Base-by-base conservation (phyloP, 2,888 invertebrate genomes). In the Pharmacophagus antenor region DNA sequence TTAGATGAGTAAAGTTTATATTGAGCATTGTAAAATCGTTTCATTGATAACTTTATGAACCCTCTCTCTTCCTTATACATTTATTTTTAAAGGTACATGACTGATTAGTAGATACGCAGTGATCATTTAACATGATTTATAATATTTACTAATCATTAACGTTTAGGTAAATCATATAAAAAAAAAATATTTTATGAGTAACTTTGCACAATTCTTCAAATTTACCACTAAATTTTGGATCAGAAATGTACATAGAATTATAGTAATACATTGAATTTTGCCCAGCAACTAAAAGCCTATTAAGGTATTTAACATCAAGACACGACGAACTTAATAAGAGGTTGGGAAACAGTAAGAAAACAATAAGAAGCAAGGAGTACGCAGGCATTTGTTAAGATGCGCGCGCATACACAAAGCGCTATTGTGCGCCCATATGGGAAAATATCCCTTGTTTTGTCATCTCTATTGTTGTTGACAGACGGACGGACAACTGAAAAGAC, bases 401-500 rank as follows among this genome's bases (percentile, higher is more conserved):
- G 72, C 70, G 71, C 66, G 64, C 73, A 70, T 63, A 61, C 67
- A 87, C 85, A 86, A 87, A 83, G 82, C 69, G 61, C 70, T 74
- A 85, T 87, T 88, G 88, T 88, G 78, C 80, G 80, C 82, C 77
- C 80, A 83, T 88, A 89, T 86, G 85, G 85, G 87, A 86, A 88
- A 86, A 88, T 84, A 88, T 85, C 72, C 78, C 82, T 80, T 85
- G 86, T 88, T 88, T 87, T 89, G 88, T 88, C 85, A 82, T 80
- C 76, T 68, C 80, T 74, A 88, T 89, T 88, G 88, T 88, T 66
- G 70, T 63, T 78, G 85, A 86, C 85, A 81, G 86, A 88, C 84
- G 71, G 85, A 88, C 77, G 73, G 88, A 89, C 88, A 85, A 83
- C 84, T 88, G 87, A 88, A 89, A 88, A 87, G 88, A 85, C 83